Evolutionary conservation across 2,888 invertebrate genomes (phyloP), one percentile per base, ranked within the genome.

Genomic region (Microchrysa polita): DNA sequence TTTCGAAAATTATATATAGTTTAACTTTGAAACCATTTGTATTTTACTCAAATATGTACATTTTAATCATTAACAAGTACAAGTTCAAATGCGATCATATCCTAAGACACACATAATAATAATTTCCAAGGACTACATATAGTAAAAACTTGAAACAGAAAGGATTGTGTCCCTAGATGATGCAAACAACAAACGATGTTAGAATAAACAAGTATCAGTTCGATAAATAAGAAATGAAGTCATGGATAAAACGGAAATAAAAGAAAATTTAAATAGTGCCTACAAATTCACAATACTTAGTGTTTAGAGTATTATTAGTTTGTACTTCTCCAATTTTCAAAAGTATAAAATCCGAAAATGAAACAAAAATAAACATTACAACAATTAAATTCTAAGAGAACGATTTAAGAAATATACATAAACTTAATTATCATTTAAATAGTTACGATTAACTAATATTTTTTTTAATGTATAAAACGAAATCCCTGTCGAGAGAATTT

Each of bases 271-370:
- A 76, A 76, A 76, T 77, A 85, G 85, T 85, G 85, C 85, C 85
- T 86, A 85, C 84, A 85, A 82, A 82, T 82, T 83, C 83, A 85
- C 84, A 85, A 86, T 85, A 85, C 81, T 71, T 86, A 85, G 84
- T 84, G 83, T 85, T 76, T 74, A 76, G 76, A 85, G 85, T 79
- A 82, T 79, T 78, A 80, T 80, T 79, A 79, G 79, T 77, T 77
- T 76, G 74, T 74, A 75, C 72, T 74, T 74, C 69, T 76, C 72
- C 73, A 73, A 74, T 76, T 75, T 75, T 72, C 60, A 73, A 40
- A 72, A 74, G 48, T 44, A 59, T 23, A 65, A 71, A 34, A 65
- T 72, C 27, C 4, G 44, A 74, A 75, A 75, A 65, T 55, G 40
- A 55, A 44, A 65, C 60, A 73, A 73, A 72, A 74, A 65, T 65